Evolutionary conservation across 2,113 vertebrate species (phyloP), one percentile per base, ranked within the genome.

Genomic region (Seriola rivoliana): DNA sequence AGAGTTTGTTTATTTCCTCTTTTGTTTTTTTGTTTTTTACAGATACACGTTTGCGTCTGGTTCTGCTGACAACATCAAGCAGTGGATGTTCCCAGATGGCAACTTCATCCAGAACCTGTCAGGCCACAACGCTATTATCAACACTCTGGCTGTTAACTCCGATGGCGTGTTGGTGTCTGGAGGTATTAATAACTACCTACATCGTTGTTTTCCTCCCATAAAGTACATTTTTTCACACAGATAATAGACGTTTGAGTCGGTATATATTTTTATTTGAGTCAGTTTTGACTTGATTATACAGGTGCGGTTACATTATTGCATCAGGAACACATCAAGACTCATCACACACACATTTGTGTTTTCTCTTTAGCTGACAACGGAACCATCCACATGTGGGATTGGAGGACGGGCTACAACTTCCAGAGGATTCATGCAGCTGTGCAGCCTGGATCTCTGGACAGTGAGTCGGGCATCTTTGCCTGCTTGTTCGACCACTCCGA

Each of bases 401-500:
- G 98, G 98, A 96, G 98, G 91, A 99, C 98, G 1, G 98, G 98
- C 21, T 99, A 99, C 89, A 99, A 99, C 90, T 99, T 99, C 93
- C 98, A 99, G 93, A 91, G 98, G 65, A 97, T 99, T 29, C 98
- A 99, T 5, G 98, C 98, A 4, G 98, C 98, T 3, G 98, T 99
- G 67, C 98, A 99, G 88, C 98, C 98, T 0, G 98, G 98, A 1
- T 99, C 98, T 78, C 95, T 99, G 94, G 98, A 99, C 95, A 99
- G 98, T 80, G 98, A 99, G 93, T 99, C 98, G 0, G 98, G 98
- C 75, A 99, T 99, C 95, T 99, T 99, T 60, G 96, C 98, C 8
- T 99, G 98, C 84, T 75, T 96, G 52, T 99, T 99, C 75, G 98
- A 99, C 90, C 94, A 98, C 88, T 98, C 97, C 0, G 97, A 98